Percentiles rank a stretch among this genome's conserved stretches.
Evolutionary conservation across 2,797 vertebrate genomes (phyloP).

Genomic region (Perdix hodgsoniae): DNA sequence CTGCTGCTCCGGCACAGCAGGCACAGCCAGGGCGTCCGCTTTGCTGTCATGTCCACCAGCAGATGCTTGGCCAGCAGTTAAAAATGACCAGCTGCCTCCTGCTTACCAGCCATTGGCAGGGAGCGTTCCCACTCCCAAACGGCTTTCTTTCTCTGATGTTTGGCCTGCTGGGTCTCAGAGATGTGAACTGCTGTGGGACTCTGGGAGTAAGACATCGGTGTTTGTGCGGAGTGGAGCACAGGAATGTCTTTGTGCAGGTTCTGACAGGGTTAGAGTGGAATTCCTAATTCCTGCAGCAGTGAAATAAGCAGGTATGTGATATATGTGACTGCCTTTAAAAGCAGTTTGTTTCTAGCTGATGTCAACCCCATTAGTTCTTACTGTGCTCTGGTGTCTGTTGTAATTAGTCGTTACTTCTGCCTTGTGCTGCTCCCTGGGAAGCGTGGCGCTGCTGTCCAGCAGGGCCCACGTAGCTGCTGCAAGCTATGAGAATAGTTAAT

Average conservation of each 20-base stretch:
- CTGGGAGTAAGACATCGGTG: not conserved
- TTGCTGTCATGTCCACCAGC: not conserved
- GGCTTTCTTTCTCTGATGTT: not conserved
- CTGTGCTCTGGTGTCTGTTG: not conserved
- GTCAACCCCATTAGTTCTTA: slow-evolving; percentile 13
- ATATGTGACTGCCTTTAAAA: not conserved
- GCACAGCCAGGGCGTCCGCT: not conserved
- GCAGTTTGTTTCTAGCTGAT: not conserved
- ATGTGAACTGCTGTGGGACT: not conserved
- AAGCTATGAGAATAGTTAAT: not conserved
- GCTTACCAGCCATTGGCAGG: not conserved
- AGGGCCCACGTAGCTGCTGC: not conserved
- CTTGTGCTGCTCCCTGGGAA: not conserved
- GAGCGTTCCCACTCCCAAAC: not conserved
- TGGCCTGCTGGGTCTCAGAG: not conserved
- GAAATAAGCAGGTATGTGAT: not conserved
- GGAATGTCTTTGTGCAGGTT: not conserved
- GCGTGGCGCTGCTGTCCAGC: not conserved
- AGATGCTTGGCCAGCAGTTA: slow-evolving; percentile 33
- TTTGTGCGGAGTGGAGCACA: not conserved
- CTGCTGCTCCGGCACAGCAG: not conserved
- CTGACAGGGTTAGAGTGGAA: not conserved
- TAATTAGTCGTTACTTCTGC: not conserved
- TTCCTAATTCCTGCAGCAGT: not conserved
- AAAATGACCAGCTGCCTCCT: not conserved